Evolutionary conservation across 2,113 vertebrate genomes (phyloP).

Genomic region (Colossoma macropomum): DNA sequence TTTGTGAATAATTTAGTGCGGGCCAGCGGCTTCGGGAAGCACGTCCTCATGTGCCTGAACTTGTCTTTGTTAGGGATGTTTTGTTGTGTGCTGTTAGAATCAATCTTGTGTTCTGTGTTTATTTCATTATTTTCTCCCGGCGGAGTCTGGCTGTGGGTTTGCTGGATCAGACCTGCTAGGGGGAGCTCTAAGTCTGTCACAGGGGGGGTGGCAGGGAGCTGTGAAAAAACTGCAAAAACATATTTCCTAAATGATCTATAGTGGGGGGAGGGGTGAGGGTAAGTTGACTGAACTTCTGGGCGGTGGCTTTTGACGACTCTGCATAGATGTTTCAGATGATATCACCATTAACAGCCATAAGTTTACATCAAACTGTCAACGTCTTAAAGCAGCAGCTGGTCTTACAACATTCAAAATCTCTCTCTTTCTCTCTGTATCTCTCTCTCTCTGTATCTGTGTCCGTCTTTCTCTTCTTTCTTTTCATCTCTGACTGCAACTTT

Average conservation of each 20-base stretch:
- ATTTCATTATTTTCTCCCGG: constrained; percentile 12
- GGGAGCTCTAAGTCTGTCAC: constrained; percentile 79
- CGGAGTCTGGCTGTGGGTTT: constrained; percentile 29
- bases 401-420: constrained; percentile 28
- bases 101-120: neutral
- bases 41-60: neutral
- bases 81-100: neutral
- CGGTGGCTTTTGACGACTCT: constrained; percentile 60
- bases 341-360: constrained; percentile 52
- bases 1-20: constrained; percentile 19
- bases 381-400: constrained; percentile 54
- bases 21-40: neutral
- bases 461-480: neutral
- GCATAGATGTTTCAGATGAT: constrained; percentile 60
- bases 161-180: constrained; percentile 72
- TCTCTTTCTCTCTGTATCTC: neutral
- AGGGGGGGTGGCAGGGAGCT: constrained; percentile 49
- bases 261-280: constrained; percentile 37
- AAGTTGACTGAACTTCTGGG: constrained; percentile 58
- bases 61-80: constrained; percentile 7
- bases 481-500: neutral
- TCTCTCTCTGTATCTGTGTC: neutral
- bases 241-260: constrained; percentile 63
- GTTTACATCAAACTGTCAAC: constrained; percentile 56
- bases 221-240: constrained; percentile 54